phyloP scores from a whole-genome alignment of 2,797 vertebrate genomes.

The Neomorphus geoffroyi region DNA sequence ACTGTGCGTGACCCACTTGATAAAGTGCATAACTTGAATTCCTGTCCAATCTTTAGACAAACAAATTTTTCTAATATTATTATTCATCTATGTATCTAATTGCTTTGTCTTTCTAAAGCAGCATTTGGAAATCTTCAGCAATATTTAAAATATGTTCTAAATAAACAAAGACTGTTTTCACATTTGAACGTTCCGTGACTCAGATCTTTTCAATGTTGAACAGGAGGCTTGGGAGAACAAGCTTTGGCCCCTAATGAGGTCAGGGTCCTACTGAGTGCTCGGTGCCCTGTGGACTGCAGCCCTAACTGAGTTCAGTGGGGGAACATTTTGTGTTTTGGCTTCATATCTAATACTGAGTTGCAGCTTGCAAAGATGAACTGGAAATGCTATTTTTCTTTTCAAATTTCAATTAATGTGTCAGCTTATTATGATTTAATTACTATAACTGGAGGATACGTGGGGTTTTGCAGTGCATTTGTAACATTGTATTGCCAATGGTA shows the following conservation, averaged over 20 bases:
- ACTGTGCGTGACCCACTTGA: constrained; percentile 63
- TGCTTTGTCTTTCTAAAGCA: not conserved
- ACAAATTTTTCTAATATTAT: not conserved
- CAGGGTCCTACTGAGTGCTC: rapidly evolving
- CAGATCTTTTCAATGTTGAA: not conserved
- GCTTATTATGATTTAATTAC: not conserved
- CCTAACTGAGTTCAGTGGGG: not conserved
- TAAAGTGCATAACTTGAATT: constrained; percentile 70
- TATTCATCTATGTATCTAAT: not conserved
- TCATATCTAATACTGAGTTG: not conserved
- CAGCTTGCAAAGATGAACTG: not conserved
- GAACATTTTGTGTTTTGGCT: not conserved
- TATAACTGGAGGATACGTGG: not conserved
- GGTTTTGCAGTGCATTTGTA: not conserved
- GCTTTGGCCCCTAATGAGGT: not conserved
- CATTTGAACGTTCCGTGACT: not conserved
- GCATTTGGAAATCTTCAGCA: not conserved
- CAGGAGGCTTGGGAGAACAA: not conserved
- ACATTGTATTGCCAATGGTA: not conserved
- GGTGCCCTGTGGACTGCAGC: not conserved
- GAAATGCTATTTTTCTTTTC: not conserved
- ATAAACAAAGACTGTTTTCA: not conserved
- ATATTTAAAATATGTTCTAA: constrained; percentile 10
- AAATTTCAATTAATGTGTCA: not conserved
- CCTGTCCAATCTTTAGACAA: constrained; percentile 48